Conservation (phyloP, 2,113 vertebrate species). For the Terrapene triunguis region DNA sequence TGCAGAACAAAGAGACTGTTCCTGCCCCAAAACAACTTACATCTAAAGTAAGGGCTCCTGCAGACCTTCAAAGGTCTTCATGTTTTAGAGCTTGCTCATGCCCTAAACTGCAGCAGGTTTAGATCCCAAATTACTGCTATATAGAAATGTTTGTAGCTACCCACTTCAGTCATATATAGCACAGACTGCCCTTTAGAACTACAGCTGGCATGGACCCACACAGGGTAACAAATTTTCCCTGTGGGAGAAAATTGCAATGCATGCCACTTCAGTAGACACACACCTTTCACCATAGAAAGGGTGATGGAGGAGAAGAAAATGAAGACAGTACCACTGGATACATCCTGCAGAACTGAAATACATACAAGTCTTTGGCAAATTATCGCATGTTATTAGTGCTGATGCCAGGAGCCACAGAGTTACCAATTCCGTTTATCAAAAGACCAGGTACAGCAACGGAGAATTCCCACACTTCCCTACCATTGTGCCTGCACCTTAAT, state of each 20-base stretch:
- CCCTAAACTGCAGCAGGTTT: fast-evolving
- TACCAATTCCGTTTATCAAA: background rate
- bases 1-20: background rate
- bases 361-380: background rate
- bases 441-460: background rate
- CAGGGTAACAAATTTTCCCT: background rate
- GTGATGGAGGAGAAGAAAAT: background rate
- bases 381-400: background rate
- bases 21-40: background rate
- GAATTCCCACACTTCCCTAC: background rate
- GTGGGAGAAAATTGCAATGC: background rate
- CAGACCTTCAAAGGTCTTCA: background rate
- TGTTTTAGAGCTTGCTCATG: background rate
- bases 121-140: background rate
- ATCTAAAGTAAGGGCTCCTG: background rate
- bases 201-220: background rate
- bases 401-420: background rate
- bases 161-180: background rate
- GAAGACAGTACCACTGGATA: background rate
- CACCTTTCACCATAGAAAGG: fast-evolving
- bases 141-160: background rate
- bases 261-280: background rate
- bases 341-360: background rate
- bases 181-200: background rate
- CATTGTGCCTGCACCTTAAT: background rate